Evolutionary conservation across 2,888 invertebrate species (phyloP).

Genomic region (Nephrotoma guestfalica): DNA sequence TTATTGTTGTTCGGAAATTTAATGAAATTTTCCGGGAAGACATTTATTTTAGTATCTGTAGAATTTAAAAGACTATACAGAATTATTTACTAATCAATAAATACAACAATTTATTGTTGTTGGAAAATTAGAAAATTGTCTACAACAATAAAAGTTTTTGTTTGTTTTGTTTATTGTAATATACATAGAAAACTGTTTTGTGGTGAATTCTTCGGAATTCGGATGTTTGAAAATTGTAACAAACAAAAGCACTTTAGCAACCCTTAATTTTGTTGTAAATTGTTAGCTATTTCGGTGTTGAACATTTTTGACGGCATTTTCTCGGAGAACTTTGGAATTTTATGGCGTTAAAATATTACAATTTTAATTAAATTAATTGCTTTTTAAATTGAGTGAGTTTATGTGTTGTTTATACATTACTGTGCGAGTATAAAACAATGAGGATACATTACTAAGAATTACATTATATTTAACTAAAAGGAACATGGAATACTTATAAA

Average conservation of each 20-base stretch:
- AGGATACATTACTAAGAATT: too few species aligned
- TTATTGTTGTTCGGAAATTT: not conserved
- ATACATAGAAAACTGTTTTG: not conserved
- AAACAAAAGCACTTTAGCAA: not conserved
- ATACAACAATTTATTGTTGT: not conserved
- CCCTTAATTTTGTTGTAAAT: not conserved
- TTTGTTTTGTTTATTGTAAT: not conserved
- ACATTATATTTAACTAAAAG: too few species aligned
- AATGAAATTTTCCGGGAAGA: not conserved
- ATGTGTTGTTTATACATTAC: too few species aligned
- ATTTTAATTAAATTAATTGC: not conserved
- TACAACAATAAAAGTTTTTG: not conserved
- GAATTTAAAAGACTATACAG: not conserved
- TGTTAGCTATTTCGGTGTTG: not conserved
- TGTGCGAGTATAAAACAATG: too few species aligned
- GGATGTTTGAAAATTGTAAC: not conserved
- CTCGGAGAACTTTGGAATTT: not conserved
- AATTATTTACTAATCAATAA: not conserved
- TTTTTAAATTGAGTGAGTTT: not conserved
- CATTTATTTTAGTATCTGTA: not conserved
- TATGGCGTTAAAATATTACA: not conserved
- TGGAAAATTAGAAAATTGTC: not conserved
- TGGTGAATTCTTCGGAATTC: not conserved
- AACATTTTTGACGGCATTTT: not conserved
- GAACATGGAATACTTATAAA: too few species aligned